These are phyloP conservation scores for Enteromius afrohamiltoni DNA, from an alignment of 2,797 vertebrate genomes.

Conservation along the genomic window DNA sequence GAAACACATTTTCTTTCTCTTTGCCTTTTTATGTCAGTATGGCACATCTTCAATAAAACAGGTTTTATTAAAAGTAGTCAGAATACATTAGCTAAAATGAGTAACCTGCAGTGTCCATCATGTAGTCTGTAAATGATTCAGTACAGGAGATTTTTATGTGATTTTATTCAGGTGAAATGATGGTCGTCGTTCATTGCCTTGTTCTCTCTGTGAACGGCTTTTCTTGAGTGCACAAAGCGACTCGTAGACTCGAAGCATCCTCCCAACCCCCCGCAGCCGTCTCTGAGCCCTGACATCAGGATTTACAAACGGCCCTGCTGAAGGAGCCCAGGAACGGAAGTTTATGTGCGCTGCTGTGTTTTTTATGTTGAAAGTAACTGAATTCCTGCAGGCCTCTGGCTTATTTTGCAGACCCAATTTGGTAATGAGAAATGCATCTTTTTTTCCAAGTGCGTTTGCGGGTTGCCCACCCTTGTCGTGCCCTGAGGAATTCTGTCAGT, in stretches of 20 bases:
- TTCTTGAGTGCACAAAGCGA: constrained; percentile 71
- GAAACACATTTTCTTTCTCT: not conserved
- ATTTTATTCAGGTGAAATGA: constrained; percentile 29
- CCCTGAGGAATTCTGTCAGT: constrained; percentile 77
- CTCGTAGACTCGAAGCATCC: constrained; percentile 62
- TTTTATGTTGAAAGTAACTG: constrained; percentile 75
- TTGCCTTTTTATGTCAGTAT: not conserved
- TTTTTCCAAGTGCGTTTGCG: constrained; percentile 73
- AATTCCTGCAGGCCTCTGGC: constrained; percentile 76
- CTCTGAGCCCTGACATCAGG: constrained; percentile 73
- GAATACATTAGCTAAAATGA: not conserved
- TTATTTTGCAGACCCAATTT: constrained; percentile 81
- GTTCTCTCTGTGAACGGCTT: constrained; percentile 66
- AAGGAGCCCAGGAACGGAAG: constrained; percentile 74
- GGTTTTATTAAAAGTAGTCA: not conserved
- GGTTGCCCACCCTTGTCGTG: constrained; percentile 63
- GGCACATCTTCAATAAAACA: not conserved
- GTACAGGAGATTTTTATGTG: not conserved
- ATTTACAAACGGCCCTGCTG: constrained; percentile 78
- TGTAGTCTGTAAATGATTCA: not conserved
- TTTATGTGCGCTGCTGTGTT: constrained; percentile 78
- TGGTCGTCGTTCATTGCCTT: constrained; percentile 59
- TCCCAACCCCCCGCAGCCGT: constrained; percentile 59
- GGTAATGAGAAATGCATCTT: constrained; percentile 78
- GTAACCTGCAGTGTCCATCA: not conserved